Base-by-base conservation (phyloP, 1,140 invertebrate species). In the Acromyrmex charruanus region DNA sequence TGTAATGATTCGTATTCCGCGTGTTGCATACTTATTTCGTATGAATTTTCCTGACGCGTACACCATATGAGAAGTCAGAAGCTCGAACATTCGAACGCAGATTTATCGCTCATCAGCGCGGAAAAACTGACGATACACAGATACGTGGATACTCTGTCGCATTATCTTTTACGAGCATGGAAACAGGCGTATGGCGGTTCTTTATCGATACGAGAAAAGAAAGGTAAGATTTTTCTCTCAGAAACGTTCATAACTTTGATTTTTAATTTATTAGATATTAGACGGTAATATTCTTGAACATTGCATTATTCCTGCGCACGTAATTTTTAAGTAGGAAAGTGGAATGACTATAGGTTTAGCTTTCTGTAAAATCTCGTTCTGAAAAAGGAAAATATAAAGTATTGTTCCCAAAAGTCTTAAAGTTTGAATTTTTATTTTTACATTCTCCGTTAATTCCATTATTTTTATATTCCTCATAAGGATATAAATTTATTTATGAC, bases 21-120 rank as follows among this genome's bases (percentile, higher is more conserved):
- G 21, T 10, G 21, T 49, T 44, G 25, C 14, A 58, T 35, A 18
- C 6, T 61, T 28, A 59, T 39, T 25, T 51, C 2, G 14, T 39
- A 35, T 18, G 3, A 80, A 80, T 68, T 80, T 80, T 51, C 31
- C n/a, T 16, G 53, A 39, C n/a, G 61, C 55, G 74, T 39, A 77
- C 28, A 28, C 61, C n/a, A 66, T 80, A 25, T 80, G 31, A 80
- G 77, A 80, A 68, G 31, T 39, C 77, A 79, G n/a, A 66, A 4
- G 61, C 77, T 71, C 21, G 9, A 25, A 35, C 44, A 25, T 81
- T 81, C 21, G 49, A 81, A 39, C 16, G 18, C 59, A n/a, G 59
- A 86, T 86, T 80, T 88, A 72, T 75, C 25, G 53, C 39, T 61
- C 55, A 3, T 53, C 58, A 39, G 21, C 44, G 18, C 1, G 14